A percentile compares a stretch with the other conserved stretches of the same genome.
phyloP scores from a whole-genome alignment of 2,888 invertebrate genomes.

The Sepioteuthis lessoniana region DNA sequence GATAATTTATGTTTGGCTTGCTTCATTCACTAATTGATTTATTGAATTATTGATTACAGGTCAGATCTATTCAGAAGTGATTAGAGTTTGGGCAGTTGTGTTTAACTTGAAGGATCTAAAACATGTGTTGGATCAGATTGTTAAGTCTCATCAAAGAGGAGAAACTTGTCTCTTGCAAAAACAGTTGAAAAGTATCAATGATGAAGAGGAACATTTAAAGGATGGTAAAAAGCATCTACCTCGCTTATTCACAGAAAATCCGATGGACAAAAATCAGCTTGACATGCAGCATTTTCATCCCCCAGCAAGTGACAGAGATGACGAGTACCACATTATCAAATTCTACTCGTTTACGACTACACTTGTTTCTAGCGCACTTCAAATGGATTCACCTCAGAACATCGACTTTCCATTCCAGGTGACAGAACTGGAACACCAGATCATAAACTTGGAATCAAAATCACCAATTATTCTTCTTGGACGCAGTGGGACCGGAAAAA shows the following conservation, averaged over 20 bases:
- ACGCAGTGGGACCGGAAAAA: conserved; percentile 72
- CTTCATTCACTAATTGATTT: no score
- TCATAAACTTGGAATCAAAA: conserved; percentile 63
- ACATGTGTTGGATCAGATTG: conserved; percentile 57
- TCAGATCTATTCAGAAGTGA: conserved; percentile 66
- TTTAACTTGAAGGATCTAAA: conserved; percentile 55
- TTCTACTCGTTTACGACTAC: conserved; percentile 68
- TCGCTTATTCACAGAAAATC: conserved; percentile 60
- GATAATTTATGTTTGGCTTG: no score
- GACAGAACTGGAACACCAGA: conserved; percentile 68
- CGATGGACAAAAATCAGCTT: conserved; percentile 52
- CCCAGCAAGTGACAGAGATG: conserved; percentile 65
- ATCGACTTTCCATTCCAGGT: conserved; percentile 71
- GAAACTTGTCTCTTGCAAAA: conserved; percentile 64
- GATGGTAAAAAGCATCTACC: conserved; percentile 58
- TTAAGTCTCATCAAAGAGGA: conserved; percentile 64
- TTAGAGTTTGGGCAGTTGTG: conserved; percentile 61
- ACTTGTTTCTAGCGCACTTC: conserved; percentile 63
- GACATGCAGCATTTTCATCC: conserved; percentile 60
- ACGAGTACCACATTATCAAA: conserved; percentile 70
- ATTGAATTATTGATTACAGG: neutral
- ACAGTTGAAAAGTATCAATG: conserved; percentile 55
- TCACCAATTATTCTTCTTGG: conserved; percentile 69
- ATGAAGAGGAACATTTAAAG: conserved; percentile 51
- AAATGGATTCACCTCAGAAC: conserved; percentile 60